Base-by-base conservation (phyloP, 2,888 invertebrate species). In the Ditylenchus weischeri region DNA sequence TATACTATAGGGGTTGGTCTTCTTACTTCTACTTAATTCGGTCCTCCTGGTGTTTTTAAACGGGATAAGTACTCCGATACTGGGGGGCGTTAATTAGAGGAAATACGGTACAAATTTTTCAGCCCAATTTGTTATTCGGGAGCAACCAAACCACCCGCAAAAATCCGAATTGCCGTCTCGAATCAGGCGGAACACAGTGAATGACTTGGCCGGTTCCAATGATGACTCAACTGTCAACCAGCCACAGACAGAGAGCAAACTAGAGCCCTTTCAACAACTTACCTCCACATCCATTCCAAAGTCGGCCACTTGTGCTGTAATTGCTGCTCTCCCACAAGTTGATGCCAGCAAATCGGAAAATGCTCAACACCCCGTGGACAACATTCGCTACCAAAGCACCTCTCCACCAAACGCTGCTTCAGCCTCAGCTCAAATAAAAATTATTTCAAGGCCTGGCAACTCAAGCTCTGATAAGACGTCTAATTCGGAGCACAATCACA, bases 41-140 rank as follows among this genome's bases (percentile, higher is more conserved):
- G n/a, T n/a, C n/a, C n/a, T n/a, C n/a, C n/a, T n/a, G n/a, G n/a
- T n/a, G n/a, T n/a, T n/a, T n/a, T n/a, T n/a, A n/a, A n/a, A n/a
- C n/a, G n/a, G n/a, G n/a, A n/a, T n/a, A n/a, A n/a, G n/a, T n/a
- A n/a, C n/a, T n/a, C n/a, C n/a, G n/a, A n/a, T n/a, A n/a, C n/a
- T n/a, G n/a, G n/a, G n/a, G n/a, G n/a, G n/a, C n/a, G n/a, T n/a
- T n/a, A n/a, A n/a, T n/a, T n/a, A n/a, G n/a, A n/a, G n/a, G n/a
- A n/a, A n/a, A n/a, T n/a, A n/a, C n/a, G n/a, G n/a, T 29, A 29
- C 29, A 29, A 29, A 2, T 5, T 29, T 29, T 73, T 69, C 62
- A 77, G 76, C 76, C 23, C 69, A 75, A 69, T 77, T 69, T 63
- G 69, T 73, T 19, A 69, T 76, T 11, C 66, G 68, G 10, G 65